phyloP scores from a whole-genome alignment of 2,797 vertebrate species.

The Cuniculus paca region DNA sequence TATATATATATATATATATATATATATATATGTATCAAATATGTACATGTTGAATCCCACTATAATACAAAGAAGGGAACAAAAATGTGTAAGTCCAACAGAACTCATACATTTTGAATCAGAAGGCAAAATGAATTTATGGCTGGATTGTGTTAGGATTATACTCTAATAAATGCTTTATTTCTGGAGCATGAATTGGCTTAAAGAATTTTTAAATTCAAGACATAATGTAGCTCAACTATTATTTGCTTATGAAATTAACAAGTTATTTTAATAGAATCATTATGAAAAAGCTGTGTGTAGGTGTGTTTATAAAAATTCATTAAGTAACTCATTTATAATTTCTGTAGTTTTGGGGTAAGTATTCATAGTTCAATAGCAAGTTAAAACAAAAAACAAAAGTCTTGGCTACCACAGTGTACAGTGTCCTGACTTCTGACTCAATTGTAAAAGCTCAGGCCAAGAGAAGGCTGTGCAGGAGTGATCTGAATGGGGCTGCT shows the following conservation, averaged over 20 bases:
- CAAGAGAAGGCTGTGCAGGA: background rate
- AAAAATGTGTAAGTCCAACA: slow-evolving; percentile 58
- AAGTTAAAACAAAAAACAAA: background rate
- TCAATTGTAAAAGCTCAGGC: background rate
- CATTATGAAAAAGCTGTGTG: slow-evolving; percentile 12
- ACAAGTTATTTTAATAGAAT: slow-evolving; percentile 48
- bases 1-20: background rate
- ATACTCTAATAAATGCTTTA: slow-evolving; percentile 3
- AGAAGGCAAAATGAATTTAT: slow-evolving; percentile 38
- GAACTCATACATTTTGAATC: slow-evolving; percentile 8
- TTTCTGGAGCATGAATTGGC: slow-evolving; percentile 1
- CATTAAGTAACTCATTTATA: background rate
- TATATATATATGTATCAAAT: slow-evolving; percentile 78
- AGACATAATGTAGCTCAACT: background rate
- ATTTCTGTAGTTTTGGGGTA: background rate
- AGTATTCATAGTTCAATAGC: background rate
- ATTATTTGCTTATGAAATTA: slow-evolving; percentile 40
- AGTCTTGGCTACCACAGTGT: background rate
- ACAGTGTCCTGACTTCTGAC: background rate
- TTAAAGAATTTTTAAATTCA: slow-evolving; percentile 41
- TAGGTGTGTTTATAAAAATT: background rate
- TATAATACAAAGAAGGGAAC: slow-evolving; percentile 77
- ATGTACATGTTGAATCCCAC: slow-evolving; percentile 84
- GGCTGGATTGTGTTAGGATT: background rate
- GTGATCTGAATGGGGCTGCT: background rate